Base-by-base conservation (phyloP, 2,797 vertebrate species). In the Aratinga solstitialis region DNA sequence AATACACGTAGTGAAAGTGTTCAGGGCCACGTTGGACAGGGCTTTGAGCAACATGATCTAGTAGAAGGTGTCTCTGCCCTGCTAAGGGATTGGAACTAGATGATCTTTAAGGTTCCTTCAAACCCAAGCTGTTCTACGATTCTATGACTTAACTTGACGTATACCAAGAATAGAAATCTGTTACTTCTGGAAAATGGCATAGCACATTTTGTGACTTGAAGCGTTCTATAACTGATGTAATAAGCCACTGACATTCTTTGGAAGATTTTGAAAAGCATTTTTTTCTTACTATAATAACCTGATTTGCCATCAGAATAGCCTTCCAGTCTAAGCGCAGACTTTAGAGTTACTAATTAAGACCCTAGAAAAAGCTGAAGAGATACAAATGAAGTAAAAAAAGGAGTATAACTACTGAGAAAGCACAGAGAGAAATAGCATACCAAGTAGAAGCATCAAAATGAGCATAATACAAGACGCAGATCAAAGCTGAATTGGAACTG, bases 361-460 rank as follows among this genome's bases (percentile, higher is more conserved):
- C 19, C 19, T 67, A 36, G 34, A 89, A 84, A n/a, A 75, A 80
- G 14, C 58, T 79, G 62, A 65, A 66, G 13, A 24, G 19, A 24
- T 74, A 68, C 7, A 68, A 77, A 71, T 32, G 4, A 61, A 50
- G 14, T 14, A 56, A 24, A 50, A 68, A 81, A 65, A 38, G 4
- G 14, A 62, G 6, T 11, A 5, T 53, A 56, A 45, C 12, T 62
- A 27, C 47, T 23, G 21, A 43, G 56, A 84, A 34, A 92, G 8
- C n/a, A 47, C 54, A 27, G 32, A 87, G 29, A 89, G 34, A 90
- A 84, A 63, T 22, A 56, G 22, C 10, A 65, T 48, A 56, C 36
- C 43, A 66, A 81, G 24, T 16, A 67, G 24, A 93, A 77, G 50
- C 58, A 81, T 36, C 54, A 93, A 96, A 96, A 94, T 86, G 66